Evolutionary conservation across 2,797 vertebrate genomes (phyloP), one percentile per base, ranked within the genome.

Genomic region (Eulemur mongoz): DNA sequence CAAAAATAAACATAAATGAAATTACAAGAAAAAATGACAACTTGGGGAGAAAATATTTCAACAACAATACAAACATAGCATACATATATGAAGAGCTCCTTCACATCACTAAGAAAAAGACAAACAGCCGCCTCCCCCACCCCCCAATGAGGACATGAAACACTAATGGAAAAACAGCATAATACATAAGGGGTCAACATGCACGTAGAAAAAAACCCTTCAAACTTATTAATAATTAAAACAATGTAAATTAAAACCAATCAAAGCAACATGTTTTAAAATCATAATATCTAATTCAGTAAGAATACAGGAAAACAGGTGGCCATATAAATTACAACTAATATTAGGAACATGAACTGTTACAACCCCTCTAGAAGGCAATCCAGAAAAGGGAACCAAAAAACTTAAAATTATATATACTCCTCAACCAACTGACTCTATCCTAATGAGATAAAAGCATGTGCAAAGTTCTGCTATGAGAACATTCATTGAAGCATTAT

Each of bases 1-100:
- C 59, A 80, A 89, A 94, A 82, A 72, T 83, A 96, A 91, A 96
- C 45, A 94, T 32, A 92, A 72, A 45, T 25, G 72, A 91, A 61
- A 75, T 35, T 59, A 76, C 3, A 72, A 83, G 57, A 76, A 86
- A 90, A 81, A 4, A 11, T 52, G 5, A 90, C 80, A 89, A 76
- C 30, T 7, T 75, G 22, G 9, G 12, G 50, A 7, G 1, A 63
- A 63, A 61, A 72, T 48, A 81, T 7, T 72, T 70, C 54, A 87
- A 78, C 15, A 61, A 61, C 12, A 65, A 65, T n/a, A 65, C 2
- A 65, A 65, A 90, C 54, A 94, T 0, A 90, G 43, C 80, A 91
- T 69, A 81, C 57, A 67, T 11, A 43, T 82, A 78, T 30, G 8
- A 82, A 84, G n/a, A 80, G 43, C 35, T 93, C 63, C 87, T 89